phyloP scores from a whole-genome alignment of 2,797 vertebrate species.

The Emydoidea blandingii region DNA sequence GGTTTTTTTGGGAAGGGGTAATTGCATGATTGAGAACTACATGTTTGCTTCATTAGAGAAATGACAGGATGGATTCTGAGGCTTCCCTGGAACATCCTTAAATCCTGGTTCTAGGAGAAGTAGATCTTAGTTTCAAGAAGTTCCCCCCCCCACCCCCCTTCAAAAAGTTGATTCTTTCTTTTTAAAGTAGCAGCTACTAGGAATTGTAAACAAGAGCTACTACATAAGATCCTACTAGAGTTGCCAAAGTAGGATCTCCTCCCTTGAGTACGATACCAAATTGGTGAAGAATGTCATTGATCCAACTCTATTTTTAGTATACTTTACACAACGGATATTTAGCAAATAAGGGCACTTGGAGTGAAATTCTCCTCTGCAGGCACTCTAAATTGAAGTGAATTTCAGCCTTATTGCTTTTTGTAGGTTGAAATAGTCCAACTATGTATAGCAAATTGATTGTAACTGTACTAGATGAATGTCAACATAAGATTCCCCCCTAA shows the following conservation, averaged over 20 bases:
- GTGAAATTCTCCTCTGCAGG: background rate
- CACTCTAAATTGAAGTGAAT: background rate
- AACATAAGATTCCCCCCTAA: background rate
- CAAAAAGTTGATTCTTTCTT: background rate
- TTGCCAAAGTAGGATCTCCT: background rate
- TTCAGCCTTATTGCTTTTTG: background rate
- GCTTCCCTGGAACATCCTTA: background rate
- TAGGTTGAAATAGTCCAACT: background rate
- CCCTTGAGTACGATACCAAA: background rate
- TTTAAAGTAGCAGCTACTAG: background rate
- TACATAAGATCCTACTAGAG: background rate
- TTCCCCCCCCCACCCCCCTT: no score
- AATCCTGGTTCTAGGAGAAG: background rate
- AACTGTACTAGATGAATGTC: background rate
- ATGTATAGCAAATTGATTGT: background rate
- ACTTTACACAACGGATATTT: background rate
- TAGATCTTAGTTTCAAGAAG: background rate
- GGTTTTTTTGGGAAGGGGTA: background rate
- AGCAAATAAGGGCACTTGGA: background rate
- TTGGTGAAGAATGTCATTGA: background rate
- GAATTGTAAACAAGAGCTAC: background rate
- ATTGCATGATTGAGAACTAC: background rate
- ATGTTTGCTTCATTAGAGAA: background rate
- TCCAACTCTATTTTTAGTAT: background rate
- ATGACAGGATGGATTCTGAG: background rate